Conservation (phyloP, 2,797 vertebrate species). For the Bovichtus variegatus region DNA sequence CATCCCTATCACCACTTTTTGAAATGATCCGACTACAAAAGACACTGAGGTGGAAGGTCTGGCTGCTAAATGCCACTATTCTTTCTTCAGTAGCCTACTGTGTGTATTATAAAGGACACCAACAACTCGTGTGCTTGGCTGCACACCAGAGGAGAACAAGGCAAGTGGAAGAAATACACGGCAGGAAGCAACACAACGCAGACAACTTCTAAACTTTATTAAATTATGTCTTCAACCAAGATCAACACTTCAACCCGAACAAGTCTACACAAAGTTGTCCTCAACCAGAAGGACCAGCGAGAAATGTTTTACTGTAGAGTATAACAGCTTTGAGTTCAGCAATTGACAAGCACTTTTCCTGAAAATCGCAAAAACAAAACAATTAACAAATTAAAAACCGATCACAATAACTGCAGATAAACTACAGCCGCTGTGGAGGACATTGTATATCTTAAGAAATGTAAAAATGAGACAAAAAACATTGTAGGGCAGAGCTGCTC, state of each 20-base stretch:
- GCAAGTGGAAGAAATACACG: background rate
- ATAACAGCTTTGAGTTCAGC: background rate
- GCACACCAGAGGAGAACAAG: background rate
- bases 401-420: background rate
- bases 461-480: background rate
- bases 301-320: background rate
- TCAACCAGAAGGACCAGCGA: background rate
- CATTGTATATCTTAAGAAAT: background rate
- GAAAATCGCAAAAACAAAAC: background rate
- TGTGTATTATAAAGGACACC: background rate
- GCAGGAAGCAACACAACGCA: background rate
- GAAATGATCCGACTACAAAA: background rate
- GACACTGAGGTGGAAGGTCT: background rate
- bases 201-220: background rate
- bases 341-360: background rate
- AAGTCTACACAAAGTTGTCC: constrained; percentile 7
- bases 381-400: constrained; percentile 14
- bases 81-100: background rate
- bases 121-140: background rate
- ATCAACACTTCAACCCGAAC: constrained; percentile 1
- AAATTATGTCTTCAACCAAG: background rate
- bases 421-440: background rate
- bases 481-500: background rate
- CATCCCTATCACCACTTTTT: background rate
- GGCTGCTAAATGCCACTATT: background rate